phyloP scores from a whole-genome alignment of 1,140 invertebrate genomes.

The Bacillus rossius region DNA sequence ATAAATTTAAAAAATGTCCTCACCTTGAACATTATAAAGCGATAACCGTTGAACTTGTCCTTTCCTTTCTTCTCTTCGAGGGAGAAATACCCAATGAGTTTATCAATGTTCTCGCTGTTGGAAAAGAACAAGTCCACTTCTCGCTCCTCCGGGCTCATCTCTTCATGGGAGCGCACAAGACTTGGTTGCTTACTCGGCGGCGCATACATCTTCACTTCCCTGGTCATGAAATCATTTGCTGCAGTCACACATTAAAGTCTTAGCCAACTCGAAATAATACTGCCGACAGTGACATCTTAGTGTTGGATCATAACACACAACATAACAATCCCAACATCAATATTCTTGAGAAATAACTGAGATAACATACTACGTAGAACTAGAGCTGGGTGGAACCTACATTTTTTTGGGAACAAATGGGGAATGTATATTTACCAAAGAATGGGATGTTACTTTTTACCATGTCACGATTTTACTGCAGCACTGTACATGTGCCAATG shows the following conservation, averaged over 20 bases:
- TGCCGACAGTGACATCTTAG: neutral
- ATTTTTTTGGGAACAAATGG: too few relatives aligned
- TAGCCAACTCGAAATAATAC: neutral
- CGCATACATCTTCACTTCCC: constrained; percentile 52
- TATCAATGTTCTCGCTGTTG: constrained; percentile 60
- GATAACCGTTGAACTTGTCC: constrained; percentile 66
- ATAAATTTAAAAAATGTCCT: constrained; percentile 17
- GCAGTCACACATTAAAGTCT: neutral
- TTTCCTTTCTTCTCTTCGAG: constrained; percentile 84
- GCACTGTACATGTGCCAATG: too few relatives aligned
- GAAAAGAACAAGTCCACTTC: constrained; percentile 65
- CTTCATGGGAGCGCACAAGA: constrained; percentile 43
- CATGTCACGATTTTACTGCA: too few relatives aligned
- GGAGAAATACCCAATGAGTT: constrained; percentile 67
- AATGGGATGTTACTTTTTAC: too few relatives aligned
- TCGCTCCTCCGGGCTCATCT: constrained; percentile 52
- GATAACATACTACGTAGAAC: too few relatives aligned
- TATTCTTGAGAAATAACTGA: too few relatives aligned
- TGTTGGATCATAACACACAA: too few relatives aligned
- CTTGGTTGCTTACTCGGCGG: constrained; percentile 54
- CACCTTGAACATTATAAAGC: constrained; percentile 69
- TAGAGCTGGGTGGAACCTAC: too few relatives aligned
- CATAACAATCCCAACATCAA: too few relatives aligned
- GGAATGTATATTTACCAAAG: too few relatives aligned
- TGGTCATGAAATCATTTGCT: constrained; percentile 17